These are phyloP conservation scores for Aratinga solstitialis DNA, from an alignment of 2,797 vertebrate species.

Conservation along the genomic window DNA sequence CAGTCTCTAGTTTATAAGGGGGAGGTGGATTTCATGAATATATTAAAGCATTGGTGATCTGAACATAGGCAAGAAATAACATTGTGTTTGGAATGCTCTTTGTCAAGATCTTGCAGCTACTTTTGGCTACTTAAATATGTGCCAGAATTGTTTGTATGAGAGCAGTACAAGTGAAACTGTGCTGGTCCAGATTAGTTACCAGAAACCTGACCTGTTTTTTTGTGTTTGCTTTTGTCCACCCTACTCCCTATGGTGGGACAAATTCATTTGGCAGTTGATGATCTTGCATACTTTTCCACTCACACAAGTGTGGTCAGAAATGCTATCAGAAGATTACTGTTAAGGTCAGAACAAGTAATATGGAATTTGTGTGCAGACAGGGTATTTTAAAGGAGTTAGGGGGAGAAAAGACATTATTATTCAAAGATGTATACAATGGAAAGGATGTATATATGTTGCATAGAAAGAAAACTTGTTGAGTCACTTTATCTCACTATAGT, in stretches of 20 bases:
- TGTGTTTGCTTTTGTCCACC: not conserved
- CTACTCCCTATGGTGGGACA: not conserved
- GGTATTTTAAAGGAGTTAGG: not conserved
- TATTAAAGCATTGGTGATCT: not conserved
- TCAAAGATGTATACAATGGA: not conserved
- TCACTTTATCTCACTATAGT: not conserved
- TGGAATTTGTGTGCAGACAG: not conserved
- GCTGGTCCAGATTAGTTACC: not conserved
- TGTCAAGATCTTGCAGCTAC: not conserved
- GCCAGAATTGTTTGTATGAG: not conserved
- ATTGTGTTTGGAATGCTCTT: not conserved
- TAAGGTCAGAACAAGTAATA: not conserved
- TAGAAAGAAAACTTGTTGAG: not conserved
- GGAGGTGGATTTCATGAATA: not conserved
- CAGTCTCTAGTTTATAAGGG: not conserved
- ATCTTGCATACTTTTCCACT: not conserved
- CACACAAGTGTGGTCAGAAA: not conserved
- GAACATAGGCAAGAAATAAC: not conserved
- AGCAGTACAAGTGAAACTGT: not conserved
- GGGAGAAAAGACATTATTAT: fast-evolving
- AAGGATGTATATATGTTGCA: fast-evolving
- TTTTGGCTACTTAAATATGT: not conserved
- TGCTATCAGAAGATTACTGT: not conserved
- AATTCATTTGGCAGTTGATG: not conserved
- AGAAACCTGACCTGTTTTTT: not conserved